Conservation (phyloP, 2,113 vertebrate species). For the Neogale vison region DNA sequence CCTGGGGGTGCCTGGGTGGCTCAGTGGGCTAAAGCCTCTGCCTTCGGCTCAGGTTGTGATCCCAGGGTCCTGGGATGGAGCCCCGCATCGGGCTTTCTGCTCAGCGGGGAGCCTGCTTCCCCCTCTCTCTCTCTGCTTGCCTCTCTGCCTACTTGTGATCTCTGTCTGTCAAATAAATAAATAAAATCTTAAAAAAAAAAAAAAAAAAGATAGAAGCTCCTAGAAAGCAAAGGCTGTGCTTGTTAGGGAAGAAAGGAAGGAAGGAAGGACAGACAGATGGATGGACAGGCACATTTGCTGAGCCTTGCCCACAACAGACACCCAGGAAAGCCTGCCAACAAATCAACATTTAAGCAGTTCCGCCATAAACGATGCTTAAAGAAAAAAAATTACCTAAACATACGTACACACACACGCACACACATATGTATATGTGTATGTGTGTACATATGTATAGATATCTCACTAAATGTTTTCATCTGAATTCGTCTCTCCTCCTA, state of each 20-base stretch:
- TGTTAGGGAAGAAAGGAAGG: background rate
- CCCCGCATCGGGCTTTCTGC: no score
- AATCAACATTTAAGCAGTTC: conserved; percentile 9
- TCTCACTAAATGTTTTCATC: background rate
- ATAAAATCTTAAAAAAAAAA: no score
- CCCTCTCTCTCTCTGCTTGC: no score
- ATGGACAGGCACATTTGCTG: background rate
- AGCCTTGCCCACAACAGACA: background rate
- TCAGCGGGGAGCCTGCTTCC: no score
- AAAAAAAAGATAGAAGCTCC: background rate
- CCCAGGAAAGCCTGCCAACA: background rate
- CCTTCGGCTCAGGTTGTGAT: no score
- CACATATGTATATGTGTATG: no score
- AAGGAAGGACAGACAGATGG: fast-evolving
- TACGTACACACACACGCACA: no score
- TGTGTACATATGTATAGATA: background rate
- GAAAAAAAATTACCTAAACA: no score
- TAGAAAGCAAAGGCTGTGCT: conserved; percentile 11
- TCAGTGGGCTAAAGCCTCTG: no score
- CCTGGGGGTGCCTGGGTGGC: background rate
- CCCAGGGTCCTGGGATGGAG: no score
- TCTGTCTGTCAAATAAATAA: no score
- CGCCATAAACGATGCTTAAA: background rate
- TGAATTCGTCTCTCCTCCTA: conserved; percentile 19
- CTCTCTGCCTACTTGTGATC: no score